Percentiles rank a stretch among this genome's conserved stretches.
Evolutionary conservation across 2,888 invertebrate genomes (phyloP).

Genomic region (Enchytraeus crypticus): DNA sequence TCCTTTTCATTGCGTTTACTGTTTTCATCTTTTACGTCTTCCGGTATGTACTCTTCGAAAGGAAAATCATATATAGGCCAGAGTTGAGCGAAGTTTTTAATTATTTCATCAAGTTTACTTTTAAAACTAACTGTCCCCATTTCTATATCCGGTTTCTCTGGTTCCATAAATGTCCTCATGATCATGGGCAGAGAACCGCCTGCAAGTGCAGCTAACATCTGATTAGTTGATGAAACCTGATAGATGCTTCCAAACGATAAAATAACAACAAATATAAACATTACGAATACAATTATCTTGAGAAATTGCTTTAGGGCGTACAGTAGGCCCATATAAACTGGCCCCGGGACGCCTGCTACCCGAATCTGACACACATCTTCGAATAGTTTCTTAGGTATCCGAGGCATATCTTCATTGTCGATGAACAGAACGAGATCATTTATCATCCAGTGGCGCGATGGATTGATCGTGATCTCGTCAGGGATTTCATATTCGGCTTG

Average conservation of each 20-base stretch:
- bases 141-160: constrained; percentile 37
- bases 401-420: constrained; percentile 43
- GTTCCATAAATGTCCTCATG: constrained; percentile 37
- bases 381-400: constrained; percentile 42
- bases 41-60: constrained; percentile 25
- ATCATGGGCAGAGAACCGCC: constrained; percentile 32
- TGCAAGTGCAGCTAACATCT: constrained; percentile 44
- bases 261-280: constrained; percentile 47
- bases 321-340: constrained; percentile 41
- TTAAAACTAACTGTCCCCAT: constrained; percentile 45
- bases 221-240: constrained; percentile 44
- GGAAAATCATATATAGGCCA: constrained; percentile 44
- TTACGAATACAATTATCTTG: constrained; percentile 41
- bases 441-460: constrained; percentile 35
- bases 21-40: constrained; percentile 12
- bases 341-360: constrained; percentile 44
- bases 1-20: not conserved
- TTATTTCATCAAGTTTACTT: constrained; percentile 45
- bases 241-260: constrained; percentile 45
- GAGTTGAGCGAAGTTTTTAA: constrained; percentile 41
- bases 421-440: constrained; percentile 43
- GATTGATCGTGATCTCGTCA: constrained; percentile 22
- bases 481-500: constrained; percentile 28
- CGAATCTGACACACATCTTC: constrained; percentile 41
- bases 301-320: constrained; percentile 44